These are phyloP conservation scores for Cephalopterus ornatus DNA, from an alignment of 2,113 vertebrate genomes.

Conservation along the genomic window DNA sequence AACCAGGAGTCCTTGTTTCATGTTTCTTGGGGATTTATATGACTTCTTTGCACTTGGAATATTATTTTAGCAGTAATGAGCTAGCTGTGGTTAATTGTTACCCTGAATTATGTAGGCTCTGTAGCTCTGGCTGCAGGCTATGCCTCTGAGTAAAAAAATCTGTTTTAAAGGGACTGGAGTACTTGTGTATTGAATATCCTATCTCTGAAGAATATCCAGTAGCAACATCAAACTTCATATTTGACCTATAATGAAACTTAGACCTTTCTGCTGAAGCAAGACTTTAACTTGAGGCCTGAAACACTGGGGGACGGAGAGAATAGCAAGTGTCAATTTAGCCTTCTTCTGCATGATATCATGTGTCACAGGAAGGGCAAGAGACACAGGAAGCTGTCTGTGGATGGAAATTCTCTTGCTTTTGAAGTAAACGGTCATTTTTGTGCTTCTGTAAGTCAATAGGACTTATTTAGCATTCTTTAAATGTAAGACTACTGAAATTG, in stretches of 20 bases:
- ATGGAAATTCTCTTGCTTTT: background rate
- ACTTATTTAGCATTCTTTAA: background rate
- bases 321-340: background rate
- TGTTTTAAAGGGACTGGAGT: background rate
- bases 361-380: constrained; percentile 20
- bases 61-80: constrained; percentile 20
- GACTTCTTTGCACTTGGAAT: constrained; percentile 20
- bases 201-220: background rate
- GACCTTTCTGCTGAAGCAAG: background rate
- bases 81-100: constrained; percentile 29
- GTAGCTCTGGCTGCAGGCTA: background rate
- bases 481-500: background rate
- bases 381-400: background rate
- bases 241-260: background rate
- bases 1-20: background rate
- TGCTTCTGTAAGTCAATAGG: background rate
- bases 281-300: background rate
- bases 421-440: background rate
- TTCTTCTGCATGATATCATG: fast-evolving
- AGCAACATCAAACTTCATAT: background rate
- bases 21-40: background rate
- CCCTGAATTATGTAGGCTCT: background rate
- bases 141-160: background rate
- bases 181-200: background rate
- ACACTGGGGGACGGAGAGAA: background rate